Evolutionary conservation across 2,113 vertebrate genomes (phyloP), one percentile per base, ranked within the genome.

Genomic region (Dasyurus viverrinus): DNA sequence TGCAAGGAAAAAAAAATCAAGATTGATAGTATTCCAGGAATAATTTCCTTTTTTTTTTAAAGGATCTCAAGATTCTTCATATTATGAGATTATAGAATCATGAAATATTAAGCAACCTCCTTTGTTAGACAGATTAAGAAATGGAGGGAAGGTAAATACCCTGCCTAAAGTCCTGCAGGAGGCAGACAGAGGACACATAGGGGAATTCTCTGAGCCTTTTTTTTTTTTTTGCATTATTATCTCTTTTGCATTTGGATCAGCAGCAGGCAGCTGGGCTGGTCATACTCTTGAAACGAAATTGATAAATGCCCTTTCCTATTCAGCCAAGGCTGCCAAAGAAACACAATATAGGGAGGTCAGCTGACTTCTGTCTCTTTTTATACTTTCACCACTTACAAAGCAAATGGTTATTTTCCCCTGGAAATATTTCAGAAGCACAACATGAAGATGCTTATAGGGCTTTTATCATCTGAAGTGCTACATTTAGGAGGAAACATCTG

Each of bases 391-490:
- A 22, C 93, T 90, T 30, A 7, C 23, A 53, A 1, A 60, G 48
- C 93, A 94, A 95, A 89, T 7, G 26, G 19, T 5, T 30, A 95
- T 95, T 91, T 92, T 90, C 68, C 60, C 36, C 36, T 91, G 90
- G 84, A 26, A 92, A 76, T 53, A 4, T 92, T 52, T 89, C 93
- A 91, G 54, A 91, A 95, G 60, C 4, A 68, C 27, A 90, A 52
- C 30, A 48, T 0, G 1, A 47, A 97, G 93, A 94, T 0, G 4
- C 93, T 47, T 2, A 0, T 52, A 1, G 0, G 53, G 23, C 97
- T 97, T 98, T 97, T 97, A 97, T 97, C 97, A 98, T 94, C 97
- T 68, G 92, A 95, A 0, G 53, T 6, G 95, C 90, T 55, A 96
- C 98, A 97, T 96, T 97, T 84, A 84, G 68, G 36, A 16, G n/a